A percentile compares a stretch with the other conserved stretches of the same genome.
These are phyloP conservation scores for Sebastes matsubarae DNA, from an alignment of 2,797 vertebrate genomes.

Conservation along the genomic window DNA sequence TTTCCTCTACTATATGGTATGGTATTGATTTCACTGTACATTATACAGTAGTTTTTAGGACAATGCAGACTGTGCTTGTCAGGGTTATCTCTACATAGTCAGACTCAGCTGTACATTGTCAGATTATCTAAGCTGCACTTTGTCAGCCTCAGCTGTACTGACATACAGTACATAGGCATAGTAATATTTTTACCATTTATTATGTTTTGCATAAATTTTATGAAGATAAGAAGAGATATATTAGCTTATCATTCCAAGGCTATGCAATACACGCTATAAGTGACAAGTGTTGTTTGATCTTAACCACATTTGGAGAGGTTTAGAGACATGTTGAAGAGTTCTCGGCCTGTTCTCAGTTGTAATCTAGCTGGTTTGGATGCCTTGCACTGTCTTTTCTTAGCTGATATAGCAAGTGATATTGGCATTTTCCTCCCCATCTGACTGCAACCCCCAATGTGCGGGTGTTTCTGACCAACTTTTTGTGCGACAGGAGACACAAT, in stretches of 20 bases:
- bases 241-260: neutral
- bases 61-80: neutral
- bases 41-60: neutral
- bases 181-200: too few species aligned
- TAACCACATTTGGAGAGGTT: neutral
- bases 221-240: neutral
- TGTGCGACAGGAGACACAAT: constrained; percentile 49
- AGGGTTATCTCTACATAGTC: neutral
- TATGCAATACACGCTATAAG: neutral
- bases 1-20: neutral
- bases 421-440: constrained; percentile 36
- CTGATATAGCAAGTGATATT: constrained; percentile 46
- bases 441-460: constrained; percentile 63
- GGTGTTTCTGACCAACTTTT: constrained; percentile 65
- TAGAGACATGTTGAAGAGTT: neutral
- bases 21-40: neutral
- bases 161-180: neutral
- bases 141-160: neutral
- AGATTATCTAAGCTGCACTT: neutral
- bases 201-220: too few species aligned
- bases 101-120: neutral
- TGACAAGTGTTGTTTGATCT: neutral
- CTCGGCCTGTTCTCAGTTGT: constrained; percentile 18
- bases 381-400: constrained; percentile 39
- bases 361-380: constrained; percentile 12